A percentile compares a stretch with the other conserved stretches of the same genome.
Evolutionary conservation across 2,888 invertebrate genomes (phyloP).

Genomic region (Melanotus villosus): DNA sequence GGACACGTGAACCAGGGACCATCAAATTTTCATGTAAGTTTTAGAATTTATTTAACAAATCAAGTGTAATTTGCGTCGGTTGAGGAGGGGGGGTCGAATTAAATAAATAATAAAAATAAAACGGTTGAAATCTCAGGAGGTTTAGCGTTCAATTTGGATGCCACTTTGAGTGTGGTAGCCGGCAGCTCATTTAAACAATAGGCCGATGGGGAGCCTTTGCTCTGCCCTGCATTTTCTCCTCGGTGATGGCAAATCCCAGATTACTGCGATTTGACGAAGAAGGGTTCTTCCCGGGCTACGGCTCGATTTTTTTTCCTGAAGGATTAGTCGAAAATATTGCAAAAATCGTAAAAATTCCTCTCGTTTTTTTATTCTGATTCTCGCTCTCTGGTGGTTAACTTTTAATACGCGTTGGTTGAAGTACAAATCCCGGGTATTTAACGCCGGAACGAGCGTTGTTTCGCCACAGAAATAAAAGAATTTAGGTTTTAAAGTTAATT

Average conservation of each 20-base stretch:
- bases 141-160: conserved; percentile 54
- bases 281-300: conserved; percentile 9
- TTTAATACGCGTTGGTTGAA: too few species aligned
- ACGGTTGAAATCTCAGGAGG: conserved; percentile 50
- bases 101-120: conserved; percentile 54
- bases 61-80: not conserved
- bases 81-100: too few species aligned
- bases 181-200: conserved; percentile 33
- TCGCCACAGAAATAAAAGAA: too few species aligned
- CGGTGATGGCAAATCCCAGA: conserved; percentile 30
- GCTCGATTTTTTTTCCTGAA: not conserved
- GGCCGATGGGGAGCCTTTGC: conserved; percentile 30
- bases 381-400: not conserved
- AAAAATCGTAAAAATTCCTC: not conserved
- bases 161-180: conserved; percentile 40
- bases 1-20: conserved; percentile 61
- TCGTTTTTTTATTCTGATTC: not conserved
- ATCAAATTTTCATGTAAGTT: not conserved
- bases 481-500: too few species aligned
- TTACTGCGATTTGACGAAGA: conserved; percentile 27
- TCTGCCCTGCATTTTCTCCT: conserved; percentile 19
- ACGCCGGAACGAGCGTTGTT: too few species aligned
- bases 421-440: too few species aligned
- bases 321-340: conserved; percentile 5
- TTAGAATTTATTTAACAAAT: not conserved